phyloP scores from a whole-genome alignment of 2,113 vertebrate genomes.

The Lagopus leucura region DNA sequence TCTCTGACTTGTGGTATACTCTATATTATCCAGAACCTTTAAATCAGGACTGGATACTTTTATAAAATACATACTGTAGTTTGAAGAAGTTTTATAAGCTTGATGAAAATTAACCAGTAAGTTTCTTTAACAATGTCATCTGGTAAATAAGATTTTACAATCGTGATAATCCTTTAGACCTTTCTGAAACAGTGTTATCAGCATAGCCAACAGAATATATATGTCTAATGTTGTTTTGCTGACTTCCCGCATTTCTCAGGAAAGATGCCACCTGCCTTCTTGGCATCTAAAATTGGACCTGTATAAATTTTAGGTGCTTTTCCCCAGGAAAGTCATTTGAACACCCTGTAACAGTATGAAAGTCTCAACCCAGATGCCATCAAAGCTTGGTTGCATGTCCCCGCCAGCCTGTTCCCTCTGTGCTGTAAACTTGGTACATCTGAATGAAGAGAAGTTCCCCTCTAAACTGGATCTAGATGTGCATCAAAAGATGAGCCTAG shows the following conservation, averaged over 20 bases:
- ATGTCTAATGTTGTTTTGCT: background rate
- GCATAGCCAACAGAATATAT: background rate
- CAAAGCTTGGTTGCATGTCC: background rate
- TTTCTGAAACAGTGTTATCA: background rate
- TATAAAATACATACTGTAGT: background rate
- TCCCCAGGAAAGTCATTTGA: background rate
- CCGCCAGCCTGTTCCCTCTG: background rate
- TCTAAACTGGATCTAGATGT: background rate
- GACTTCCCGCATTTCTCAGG: background rate
- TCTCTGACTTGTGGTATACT: background rate
- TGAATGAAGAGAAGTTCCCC: background rate
- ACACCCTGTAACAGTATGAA: background rate
- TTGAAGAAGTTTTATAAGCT: background rate
- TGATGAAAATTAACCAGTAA: background rate
- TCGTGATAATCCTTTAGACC: background rate
- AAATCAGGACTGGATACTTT: background rate
- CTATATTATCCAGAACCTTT: background rate
- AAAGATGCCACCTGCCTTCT: background rate
- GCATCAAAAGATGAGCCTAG: background rate
- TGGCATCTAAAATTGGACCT: background rate
- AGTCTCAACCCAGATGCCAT: background rate
- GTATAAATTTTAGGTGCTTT: background rate
- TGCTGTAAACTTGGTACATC: background rate
- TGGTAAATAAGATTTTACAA: background rate
- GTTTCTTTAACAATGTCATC: background rate